Evolutionary conservation across 1,140 invertebrate species (phyloP).

Genomic region (Cephus cinctus): DNA sequence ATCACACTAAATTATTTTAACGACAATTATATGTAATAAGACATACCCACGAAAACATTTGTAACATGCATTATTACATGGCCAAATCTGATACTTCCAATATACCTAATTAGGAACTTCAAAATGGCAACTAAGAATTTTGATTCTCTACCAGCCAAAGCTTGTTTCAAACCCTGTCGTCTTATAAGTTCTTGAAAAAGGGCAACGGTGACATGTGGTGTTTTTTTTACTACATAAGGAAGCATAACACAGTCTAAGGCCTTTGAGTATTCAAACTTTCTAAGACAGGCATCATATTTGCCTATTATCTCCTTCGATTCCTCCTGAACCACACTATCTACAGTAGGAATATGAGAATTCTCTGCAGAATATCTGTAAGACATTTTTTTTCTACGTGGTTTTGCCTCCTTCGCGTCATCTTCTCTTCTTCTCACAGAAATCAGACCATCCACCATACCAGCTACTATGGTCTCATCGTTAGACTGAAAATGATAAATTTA

Average conservation of each 20-base stretch:
- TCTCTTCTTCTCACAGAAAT: conserved; percentile 82
- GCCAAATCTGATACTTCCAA: conserved; percentile 74
- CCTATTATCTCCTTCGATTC: conserved; percentile 51
- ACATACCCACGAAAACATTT: conserved; percentile 68
- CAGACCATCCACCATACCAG: conserved; percentile 90
- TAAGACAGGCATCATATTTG: conserved; percentile 70
- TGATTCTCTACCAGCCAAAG: conserved; percentile 68
- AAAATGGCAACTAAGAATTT: conserved; percentile 67
- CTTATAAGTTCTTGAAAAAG: conserved; percentile 83
- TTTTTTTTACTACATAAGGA: conserved; percentile 61
- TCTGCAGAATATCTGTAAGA: conserved; percentile 59
- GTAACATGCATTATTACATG: conserved; percentile 71
- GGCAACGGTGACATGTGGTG: conserved; percentile 75
- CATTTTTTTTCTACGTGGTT: conserved; percentile 54
- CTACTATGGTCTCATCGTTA: conserved; percentile 81
- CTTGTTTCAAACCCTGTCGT: conserved; percentile 69
- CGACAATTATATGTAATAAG: conserved; percentile 10
- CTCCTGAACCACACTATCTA: conserved; percentile 60
- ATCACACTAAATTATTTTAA: conserved; percentile 8
- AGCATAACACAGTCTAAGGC: conserved; percentile 74
- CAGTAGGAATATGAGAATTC: conserved; percentile 44
- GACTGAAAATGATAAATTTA: conserved; percentile 57
- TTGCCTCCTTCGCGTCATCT: conserved; percentile 50
- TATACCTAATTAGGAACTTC: conserved; percentile 74
- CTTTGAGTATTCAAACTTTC: conserved; percentile 80